These are phyloP conservation scores for Galaxias olidus DNA, from an alignment of 2,797 vertebrate species.

Conservation along the genomic window DNA sequence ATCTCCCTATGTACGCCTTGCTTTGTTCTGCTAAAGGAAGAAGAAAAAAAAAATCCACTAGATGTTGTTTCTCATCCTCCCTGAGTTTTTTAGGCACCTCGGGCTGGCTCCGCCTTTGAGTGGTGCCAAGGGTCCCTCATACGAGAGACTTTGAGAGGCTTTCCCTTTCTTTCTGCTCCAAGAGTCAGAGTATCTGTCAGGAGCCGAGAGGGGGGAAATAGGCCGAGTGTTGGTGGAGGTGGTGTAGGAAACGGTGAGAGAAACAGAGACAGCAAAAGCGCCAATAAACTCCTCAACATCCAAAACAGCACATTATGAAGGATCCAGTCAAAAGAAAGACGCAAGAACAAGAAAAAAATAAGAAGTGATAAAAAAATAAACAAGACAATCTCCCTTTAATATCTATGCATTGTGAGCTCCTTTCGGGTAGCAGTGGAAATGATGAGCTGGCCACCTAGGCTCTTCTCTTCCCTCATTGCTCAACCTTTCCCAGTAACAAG, in stretches of 20 bases:
- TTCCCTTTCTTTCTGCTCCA: constrained; percentile 33
- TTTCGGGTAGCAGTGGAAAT: constrained; percentile 45
- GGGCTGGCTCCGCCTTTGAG: constrained; percentile 50
- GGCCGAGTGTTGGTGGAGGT: constrained; percentile 33
- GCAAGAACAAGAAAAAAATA: constrained; percentile 11
- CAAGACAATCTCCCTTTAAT: constrained; percentile 39
- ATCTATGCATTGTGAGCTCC: constrained; percentile 24
- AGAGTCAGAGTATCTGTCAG: constrained; percentile 22
- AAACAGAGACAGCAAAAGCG: constrained; percentile 2
- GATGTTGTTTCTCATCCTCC: constrained; percentile 61
- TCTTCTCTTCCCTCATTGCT: constrained; percentile 57
- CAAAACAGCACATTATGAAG: constrained; percentile 31
- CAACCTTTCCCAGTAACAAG: constrained; percentile 67
- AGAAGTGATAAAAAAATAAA: constrained; percentile 7
- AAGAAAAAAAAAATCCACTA: constrained; percentile 55
- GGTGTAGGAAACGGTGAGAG: not conserved
- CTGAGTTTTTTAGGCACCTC: constrained; percentile 41
- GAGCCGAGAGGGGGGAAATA: constrained; percentile 5
- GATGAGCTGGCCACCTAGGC: constrained; percentile 31
- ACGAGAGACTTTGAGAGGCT: constrained; percentile 41
- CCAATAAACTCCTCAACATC: constrained; percentile 37
- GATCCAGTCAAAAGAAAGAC: constrained; percentile 26
- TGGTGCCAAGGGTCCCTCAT: constrained; percentile 47
- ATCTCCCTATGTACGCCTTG: constrained; percentile 27
- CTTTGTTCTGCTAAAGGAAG: constrained; percentile 35